Conservation (phyloP, 1,140 invertebrate species). For the Cotesia typhae region DNA sequence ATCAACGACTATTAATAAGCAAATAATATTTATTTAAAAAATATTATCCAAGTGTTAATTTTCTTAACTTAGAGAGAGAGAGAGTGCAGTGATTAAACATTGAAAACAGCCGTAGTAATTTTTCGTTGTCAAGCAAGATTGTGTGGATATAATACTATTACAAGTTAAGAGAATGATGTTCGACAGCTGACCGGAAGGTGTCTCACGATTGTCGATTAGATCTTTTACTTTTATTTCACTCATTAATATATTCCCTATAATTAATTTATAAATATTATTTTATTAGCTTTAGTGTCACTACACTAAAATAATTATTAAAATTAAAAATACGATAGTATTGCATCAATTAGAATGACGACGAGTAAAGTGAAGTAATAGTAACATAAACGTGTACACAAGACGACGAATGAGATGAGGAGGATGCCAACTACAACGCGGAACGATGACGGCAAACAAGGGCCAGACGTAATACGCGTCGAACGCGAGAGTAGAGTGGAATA, state of each 20-base stretch:
- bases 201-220: slow-evolving; percentile 10
- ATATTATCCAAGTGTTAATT: too few species aligned
- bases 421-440: slow-evolving; percentile 32
- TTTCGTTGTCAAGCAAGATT: slow-evolving; percentile 6
- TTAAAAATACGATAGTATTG: slow-evolving; percentile 3
- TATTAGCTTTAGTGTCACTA: neutral
- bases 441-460: slow-evolving; percentile 34
- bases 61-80: too few species aligned
- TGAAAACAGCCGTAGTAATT: neutral
- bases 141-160: too few species aligned
- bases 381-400: neutral
- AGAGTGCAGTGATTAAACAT: neutral
- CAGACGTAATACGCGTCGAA: slow-evolving; percentile 34
- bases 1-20: too few species aligned
- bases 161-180: slow-evolving; percentile 3
- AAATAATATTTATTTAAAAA: too few species aligned
- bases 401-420: neutral
- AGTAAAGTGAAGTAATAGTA: neutral
- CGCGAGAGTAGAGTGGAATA: neutral
- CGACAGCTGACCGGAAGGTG: slow-evolving; percentile 29
- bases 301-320: neutral
- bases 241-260: neutral
- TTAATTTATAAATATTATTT: too few species aligned
- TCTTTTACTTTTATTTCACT: neutral
- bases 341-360: neutral